These are phyloP conservation scores for Drosophila pectinifera DNA, from an alignment of 1,140 invertebrate genomes.

Conservation along the genomic window DNA sequence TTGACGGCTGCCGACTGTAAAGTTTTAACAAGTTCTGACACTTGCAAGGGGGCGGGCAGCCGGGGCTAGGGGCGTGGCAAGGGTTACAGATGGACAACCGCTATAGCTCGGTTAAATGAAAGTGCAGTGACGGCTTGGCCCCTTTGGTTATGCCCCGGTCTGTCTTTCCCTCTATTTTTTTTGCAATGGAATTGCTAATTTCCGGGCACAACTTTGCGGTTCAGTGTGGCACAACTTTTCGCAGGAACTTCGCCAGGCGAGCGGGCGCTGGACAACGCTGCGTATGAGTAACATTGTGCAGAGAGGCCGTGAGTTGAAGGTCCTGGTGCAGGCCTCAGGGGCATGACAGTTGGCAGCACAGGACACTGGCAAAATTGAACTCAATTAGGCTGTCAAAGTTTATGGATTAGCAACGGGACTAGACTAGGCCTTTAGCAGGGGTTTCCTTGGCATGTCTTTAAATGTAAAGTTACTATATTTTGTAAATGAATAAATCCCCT, in stretches of 20 bases:
- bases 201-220: slow-evolving; percentile 77
- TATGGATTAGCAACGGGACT: neutral
- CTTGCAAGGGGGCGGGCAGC: slow-evolving; percentile 53
- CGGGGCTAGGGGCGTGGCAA: neutral
- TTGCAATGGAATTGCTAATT: slow-evolving; percentile 82
- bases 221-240: slow-evolving; percentile 60
- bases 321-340: slow-evolving; percentile 6
- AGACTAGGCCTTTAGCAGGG: no score
- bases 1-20: slow-evolving; percentile 73
- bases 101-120: slow-evolving; percentile 49
- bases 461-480: neutral
- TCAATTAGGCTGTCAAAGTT: slow-evolving; percentile 7
- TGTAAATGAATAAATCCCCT: neutral
- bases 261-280: slow-evolving; percentile 17
- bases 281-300: slow-evolving; percentile 55
- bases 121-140: slow-evolving; percentile 43
- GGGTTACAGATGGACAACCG: slow-evolving; percentile 44
- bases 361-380: slow-evolving; percentile 7
- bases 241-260: slow-evolving; percentile 14
- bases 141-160: slow-evolving; percentile 44
- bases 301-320: slow-evolving; percentile 33
- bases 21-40: slow-evolving; percentile 83
- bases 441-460: no score
- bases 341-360: neutral
- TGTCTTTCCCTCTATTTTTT: slow-evolving; percentile 33